Conservation (phyloP, 2,113 vertebrate genomes). For the Cebidichthys violaceus region DNA sequence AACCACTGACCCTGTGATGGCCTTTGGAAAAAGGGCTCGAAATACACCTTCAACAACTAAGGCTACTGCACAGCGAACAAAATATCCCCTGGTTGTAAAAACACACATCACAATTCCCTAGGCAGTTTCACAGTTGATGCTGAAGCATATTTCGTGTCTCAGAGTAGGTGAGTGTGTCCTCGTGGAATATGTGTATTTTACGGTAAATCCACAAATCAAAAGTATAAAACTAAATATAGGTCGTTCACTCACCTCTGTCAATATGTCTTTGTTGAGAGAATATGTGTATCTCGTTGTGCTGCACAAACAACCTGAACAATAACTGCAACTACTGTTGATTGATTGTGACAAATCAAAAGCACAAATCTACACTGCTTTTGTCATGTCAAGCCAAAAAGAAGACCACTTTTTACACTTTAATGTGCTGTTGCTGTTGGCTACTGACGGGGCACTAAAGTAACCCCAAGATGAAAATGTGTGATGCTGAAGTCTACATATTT, state of each 20-base stretch:
- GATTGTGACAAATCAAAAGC: conserved; percentile 9
- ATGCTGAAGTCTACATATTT: conserved; percentile 72
- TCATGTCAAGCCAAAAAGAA: conserved; percentile 27
- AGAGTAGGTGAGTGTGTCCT: conserved; percentile 4
- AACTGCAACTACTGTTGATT: not conserved
- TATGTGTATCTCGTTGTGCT: not conserved
- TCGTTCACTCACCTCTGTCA: not conserved
- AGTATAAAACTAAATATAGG: conserved; percentile 5
- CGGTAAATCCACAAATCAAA: conserved; percentile 4
- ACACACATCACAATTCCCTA: conserved; percentile 17
- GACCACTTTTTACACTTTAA: conserved; percentile 23
- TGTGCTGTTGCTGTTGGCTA: conserved; percentile 53
- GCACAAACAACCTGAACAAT: not conserved
- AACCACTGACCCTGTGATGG: conserved; percentile 72
- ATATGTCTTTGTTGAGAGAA: not conserved
- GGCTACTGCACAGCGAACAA: conserved; percentile 60
- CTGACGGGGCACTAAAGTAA: conserved; percentile 53
- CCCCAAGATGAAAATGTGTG: conserved; percentile 68
- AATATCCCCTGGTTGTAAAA: conserved; percentile 54
- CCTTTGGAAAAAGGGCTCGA: conserved; percentile 55
- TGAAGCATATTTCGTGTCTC: conserved; percentile 21
- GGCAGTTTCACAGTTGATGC: conserved; percentile 21
- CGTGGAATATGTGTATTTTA: not conserved
- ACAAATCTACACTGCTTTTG: conserved; percentile 4
- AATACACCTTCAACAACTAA: conserved; percentile 31